These are phyloP conservation scores for Dromius quadrimaculatus DNA, from an alignment of 2,888 invertebrate species.

Conservation along the genomic window DNA sequence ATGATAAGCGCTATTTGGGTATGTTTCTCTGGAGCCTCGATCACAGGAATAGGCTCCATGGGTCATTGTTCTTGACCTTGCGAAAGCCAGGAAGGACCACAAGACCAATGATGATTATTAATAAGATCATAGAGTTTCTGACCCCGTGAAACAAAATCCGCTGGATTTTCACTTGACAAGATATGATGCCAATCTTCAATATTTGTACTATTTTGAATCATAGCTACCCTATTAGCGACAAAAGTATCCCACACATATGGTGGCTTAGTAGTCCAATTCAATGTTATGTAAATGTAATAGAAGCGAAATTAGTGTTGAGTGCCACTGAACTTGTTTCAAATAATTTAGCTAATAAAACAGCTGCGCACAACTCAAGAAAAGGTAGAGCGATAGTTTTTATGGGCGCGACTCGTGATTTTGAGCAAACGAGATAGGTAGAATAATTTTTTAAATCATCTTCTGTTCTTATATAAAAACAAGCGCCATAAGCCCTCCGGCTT, in stretches of 20 bases:
- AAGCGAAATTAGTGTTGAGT: background rate
- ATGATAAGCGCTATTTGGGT: background rate
- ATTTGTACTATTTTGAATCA: conserved; percentile 4
- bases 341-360: conserved; percentile 5
- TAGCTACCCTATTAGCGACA: conserved; percentile 18
- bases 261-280: conserved; percentile 14
- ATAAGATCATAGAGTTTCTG: conserved; percentile 1
- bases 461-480: conserved; percentile 20
- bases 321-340: background rate
- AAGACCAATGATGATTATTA: conserved; percentile 15
- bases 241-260: conserved; percentile 16
- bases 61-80: background rate
- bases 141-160: conserved; percentile 16
- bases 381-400: conserved; percentile 13
- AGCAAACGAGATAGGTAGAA: conserved; percentile 6
- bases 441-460: background rate
- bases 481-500: conserved; percentile 14
- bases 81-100: conserved; percentile 17
- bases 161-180: conserved; percentile 8
- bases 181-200: conserved; percentile 14
- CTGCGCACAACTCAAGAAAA: conserved; percentile 12
- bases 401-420: conserved; percentile 26
- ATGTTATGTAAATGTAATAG: background rate
- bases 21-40: conserved; percentile 7
- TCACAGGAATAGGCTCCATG: background rate